Evolutionary conservation across 1,140 invertebrate genomes (phyloP), one percentile per base, ranked within the genome.

Genomic region (Zaprionus africanus): DNA sequence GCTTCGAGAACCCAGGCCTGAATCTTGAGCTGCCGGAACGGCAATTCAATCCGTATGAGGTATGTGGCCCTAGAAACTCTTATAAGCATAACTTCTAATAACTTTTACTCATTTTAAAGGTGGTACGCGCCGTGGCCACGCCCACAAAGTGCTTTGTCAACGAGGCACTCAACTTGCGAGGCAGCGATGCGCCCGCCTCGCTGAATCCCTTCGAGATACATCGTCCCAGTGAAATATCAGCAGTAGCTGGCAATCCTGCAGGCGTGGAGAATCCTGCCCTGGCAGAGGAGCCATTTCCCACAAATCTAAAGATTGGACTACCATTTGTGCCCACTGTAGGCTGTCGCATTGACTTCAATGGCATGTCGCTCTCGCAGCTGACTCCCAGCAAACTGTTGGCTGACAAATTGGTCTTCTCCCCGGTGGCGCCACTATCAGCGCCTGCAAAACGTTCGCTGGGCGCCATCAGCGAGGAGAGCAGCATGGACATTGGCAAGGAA

Each of bases 41-140:
- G 36, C 84, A 91, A 49, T 91, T 93, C 22, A 93, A 93, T 88
- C 92, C 92, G 0, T 93, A 85, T 58, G 92, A 93, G 82, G 91
- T 92, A 51, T 13, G 9, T 13, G 13, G 0, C 11, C 1, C 17
- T 36, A 15, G 4, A 19, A 17, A 13, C 11, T 13, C 11, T 51
- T 22, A 5, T 9, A 13, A 13, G 5, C 17, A 13, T 5, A 51
- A 22, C 4, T 51, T 51, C 4, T 26, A 56, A 4, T 17, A 1
- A 49, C 13, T 28, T 15, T n/a, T 28, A 28, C 6, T 43, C 17
- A 19, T 59, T 76, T 31, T 31, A 11, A 28, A 92, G 92, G 92
- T 92, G 13, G 62, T 81, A 17, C 90, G 87, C 4, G 36, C 24
- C 7, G 54, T 66, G n/a, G 70, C 70, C 19, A 80, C 78, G 15